Evolutionary conservation across 92 coral and sea anemone genomes (phyloP).

Genomic region (Epizoanthus rinbou): DNA sequence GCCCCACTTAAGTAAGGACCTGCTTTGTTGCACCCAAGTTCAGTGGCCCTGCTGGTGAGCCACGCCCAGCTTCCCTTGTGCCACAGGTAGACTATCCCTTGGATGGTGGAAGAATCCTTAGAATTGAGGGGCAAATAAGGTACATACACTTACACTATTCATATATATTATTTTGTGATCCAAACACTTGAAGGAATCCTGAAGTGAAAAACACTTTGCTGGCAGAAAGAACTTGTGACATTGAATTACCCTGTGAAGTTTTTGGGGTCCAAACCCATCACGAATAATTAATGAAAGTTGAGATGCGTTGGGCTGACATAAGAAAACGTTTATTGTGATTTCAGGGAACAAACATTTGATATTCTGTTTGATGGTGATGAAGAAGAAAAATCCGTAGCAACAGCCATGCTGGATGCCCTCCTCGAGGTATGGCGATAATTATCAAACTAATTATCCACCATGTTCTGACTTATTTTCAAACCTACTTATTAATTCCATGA

Average conservation of each 20-base stretch:
- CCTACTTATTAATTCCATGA: no score
- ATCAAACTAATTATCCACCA: not conserved
- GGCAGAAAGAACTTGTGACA: not conserved
- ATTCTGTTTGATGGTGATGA: slow-evolving; percentile 97
- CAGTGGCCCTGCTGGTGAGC: slow-evolving; percentile 91
- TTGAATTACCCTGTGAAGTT: not conserved
- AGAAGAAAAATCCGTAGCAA: slow-evolving; percentile 91
- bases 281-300: no score
- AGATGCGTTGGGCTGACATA: not conserved
- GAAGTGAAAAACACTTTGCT: no score
- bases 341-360: slow-evolving; percentile 94
- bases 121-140: slow-evolving; percentile 99
- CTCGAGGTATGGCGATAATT: slow-evolving; percentile 57
- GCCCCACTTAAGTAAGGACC: slow-evolving; percentile 72
- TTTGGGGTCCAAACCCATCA: no score
- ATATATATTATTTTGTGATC: not conserved
- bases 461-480: not conserved
- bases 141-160: not conserved
- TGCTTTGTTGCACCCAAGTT: slow-evolving; percentile 99
- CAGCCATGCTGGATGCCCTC: slow-evolving; percentile 83
- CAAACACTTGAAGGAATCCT: no score
- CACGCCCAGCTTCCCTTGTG: slow-evolving; percentile 93
- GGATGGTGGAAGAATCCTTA: slow-evolving; percentile 93
- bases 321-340: not conserved
- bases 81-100: slow-evolving; percentile 95